Evolutionary conservation across 2,797 vertebrate species (phyloP).

Genomic region (Arremon aurantiirostris): DNA sequence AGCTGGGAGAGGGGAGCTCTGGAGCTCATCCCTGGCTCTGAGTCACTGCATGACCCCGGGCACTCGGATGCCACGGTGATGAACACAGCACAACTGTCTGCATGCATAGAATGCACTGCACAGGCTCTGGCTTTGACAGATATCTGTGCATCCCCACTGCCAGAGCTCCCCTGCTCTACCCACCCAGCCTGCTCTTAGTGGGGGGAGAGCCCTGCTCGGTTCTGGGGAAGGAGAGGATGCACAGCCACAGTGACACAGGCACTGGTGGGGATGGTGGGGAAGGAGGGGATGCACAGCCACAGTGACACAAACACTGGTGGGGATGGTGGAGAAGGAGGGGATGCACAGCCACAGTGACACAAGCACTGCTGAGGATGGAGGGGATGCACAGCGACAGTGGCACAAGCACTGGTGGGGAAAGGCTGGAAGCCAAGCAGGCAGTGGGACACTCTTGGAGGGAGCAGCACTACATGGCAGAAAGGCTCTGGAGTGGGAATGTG

Average conservation of each 20-base stretch:
- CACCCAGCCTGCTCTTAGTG: neutral
- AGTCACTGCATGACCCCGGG: conserved; percentile 51
- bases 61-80: conserved; percentile 34
- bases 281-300: no score
- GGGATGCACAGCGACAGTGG: neutral
- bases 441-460: neutral
- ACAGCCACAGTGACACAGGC: neutral
- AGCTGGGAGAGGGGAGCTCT: neutral
- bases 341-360: neutral
- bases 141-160: neutral
- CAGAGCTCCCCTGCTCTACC: neutral
- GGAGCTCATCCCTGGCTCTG: conserved; percentile 27
- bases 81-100: conserved; percentile 59
- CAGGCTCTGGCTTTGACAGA: neutral
- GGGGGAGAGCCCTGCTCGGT: neutral
- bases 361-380: neutral
- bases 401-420: neutral
- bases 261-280: neutral
- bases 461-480: neutral
- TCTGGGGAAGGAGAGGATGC: neutral
- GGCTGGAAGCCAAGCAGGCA: neutral
- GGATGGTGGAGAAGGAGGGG: neutral
- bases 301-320: no score
- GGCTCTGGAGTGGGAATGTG: neutral
- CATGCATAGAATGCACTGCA: neutral